Conservation (phyloP, 2,797 vertebrate species). For the Xenentodon cancila region DNA sequence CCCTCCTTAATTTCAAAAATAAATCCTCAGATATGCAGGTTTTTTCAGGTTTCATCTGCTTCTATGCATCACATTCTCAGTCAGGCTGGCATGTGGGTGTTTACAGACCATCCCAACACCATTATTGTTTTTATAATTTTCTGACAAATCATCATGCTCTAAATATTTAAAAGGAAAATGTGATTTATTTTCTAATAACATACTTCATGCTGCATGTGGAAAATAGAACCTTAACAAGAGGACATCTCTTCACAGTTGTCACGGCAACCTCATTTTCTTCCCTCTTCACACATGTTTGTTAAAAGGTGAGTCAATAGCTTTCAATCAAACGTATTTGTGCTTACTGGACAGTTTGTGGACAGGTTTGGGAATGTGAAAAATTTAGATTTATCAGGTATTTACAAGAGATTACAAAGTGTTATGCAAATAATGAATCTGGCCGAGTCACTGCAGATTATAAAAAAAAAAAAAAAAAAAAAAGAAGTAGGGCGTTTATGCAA, state of each 20-base stretch:
- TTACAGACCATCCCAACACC: not conserved
- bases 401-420: conserved; percentile 26
- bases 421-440: conserved; percentile 18
- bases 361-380: conserved; percentile 7
- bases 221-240: conserved; percentile 38
- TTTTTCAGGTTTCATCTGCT: no score
- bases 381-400: conserved; percentile 33
- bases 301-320: conserved; percentile 52
- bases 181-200: conserved; percentile 29
- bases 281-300: conserved; percentile 27
- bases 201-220: conserved; percentile 30
- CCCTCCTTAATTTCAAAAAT: no score
- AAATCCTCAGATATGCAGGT: no score
- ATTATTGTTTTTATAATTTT: not conserved
- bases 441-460: not conserved
- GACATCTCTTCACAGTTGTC: conserved; percentile 58
- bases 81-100: no score
- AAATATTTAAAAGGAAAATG: not conserved
- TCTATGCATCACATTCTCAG: no score
- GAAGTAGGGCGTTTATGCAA: conserved; percentile 3
- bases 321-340: conserved; percentile 49
- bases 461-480: not conserved
- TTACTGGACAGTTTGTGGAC: conserved; percentile 18
- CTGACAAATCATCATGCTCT: conserved; percentile 6
- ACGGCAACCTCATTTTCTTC: conserved; percentile 51